Conservation (phyloP, 2,797 vertebrate genomes). For the Orestias chungarensis region DNA sequence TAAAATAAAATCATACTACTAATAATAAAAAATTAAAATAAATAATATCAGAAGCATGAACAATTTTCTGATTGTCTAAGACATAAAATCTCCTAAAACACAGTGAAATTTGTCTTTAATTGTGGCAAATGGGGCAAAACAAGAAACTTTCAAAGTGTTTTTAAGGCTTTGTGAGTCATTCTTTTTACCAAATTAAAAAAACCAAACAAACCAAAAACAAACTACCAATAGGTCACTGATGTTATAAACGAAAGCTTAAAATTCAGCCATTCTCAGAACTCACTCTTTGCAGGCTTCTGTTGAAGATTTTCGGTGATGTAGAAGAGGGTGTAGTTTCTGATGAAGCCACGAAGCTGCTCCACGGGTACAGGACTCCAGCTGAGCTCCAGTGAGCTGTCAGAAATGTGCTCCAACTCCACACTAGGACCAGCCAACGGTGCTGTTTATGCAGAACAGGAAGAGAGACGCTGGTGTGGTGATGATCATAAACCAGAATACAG, state of each 20-base stretch:
- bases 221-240: background rate
- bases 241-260: background rate
- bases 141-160: no score
- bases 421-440: slow-evolving; percentile 74
- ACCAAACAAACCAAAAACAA: background rate
- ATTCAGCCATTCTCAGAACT: slow-evolving; percentile 23
- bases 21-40: background rate
- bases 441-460: slow-evolving; percentile 33
- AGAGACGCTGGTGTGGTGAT: background rate
- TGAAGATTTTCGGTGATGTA: slow-evolving; percentile 46
- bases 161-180: no score
- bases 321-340: slow-evolving; percentile 70
- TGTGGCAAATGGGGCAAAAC: no score
- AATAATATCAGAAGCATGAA: no score
- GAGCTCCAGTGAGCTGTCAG: slow-evolving; percentile 49
- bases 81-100: no score
- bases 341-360: slow-evolving; percentile 69
- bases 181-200: no score
- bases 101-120: no score
- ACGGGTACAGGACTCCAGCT: slow-evolving; percentile 72
- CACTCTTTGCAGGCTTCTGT: slow-evolving; percentile 47
- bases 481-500: background rate
- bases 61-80: no score
- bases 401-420: slow-evolving; percentile 43
- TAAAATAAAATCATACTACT: background rate